Evolutionary conservation across 2,888 invertebrate species (phyloP).

Genomic region (Drosophila sordidula): DNA sequence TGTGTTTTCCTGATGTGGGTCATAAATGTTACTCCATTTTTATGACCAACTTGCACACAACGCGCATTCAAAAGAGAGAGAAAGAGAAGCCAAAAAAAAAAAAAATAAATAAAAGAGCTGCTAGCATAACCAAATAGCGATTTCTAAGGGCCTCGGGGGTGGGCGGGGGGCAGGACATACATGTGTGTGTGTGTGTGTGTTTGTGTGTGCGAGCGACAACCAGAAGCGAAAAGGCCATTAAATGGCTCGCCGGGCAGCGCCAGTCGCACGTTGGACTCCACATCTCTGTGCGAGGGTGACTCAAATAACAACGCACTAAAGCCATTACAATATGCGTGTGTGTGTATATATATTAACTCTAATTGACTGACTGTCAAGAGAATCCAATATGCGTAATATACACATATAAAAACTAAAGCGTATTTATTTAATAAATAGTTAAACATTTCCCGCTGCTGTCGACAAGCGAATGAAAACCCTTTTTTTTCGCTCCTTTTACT

Average conservation of each 20-base stretch:
- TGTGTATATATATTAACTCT: constrained; percentile 23
- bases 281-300: constrained; percentile 40
- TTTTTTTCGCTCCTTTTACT: constrained; percentile 2
- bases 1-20: constrained; percentile 73
- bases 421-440: constrained; percentile 26
- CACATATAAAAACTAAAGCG: constrained; percentile 21
- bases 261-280: constrained; percentile 33
- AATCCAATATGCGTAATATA: constrained; percentile 37
- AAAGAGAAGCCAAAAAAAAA: constrained; percentile 15
- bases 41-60: constrained; percentile 81
- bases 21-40: constrained; percentile 82
- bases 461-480: constrained; percentile 6
- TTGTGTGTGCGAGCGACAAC: constrained; percentile 27
- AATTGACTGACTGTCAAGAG: constrained; percentile 48
- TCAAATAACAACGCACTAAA: constrained; percentile 50
- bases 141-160: constrained; percentile 32
- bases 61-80: constrained; percentile 46
- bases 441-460: constrained; percentile 5
- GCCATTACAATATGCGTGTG: constrained; percentile 34
- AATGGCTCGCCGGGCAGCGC: constrained; percentile 56
- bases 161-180: neutral
- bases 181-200: neutral
- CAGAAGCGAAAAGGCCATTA: constrained; percentile 62
- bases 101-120: constrained; percentile 69
- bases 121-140: constrained; percentile 76